Conservation (phyloP, 2,888 invertebrate species). For the Callyntrura sp. region DNA sequence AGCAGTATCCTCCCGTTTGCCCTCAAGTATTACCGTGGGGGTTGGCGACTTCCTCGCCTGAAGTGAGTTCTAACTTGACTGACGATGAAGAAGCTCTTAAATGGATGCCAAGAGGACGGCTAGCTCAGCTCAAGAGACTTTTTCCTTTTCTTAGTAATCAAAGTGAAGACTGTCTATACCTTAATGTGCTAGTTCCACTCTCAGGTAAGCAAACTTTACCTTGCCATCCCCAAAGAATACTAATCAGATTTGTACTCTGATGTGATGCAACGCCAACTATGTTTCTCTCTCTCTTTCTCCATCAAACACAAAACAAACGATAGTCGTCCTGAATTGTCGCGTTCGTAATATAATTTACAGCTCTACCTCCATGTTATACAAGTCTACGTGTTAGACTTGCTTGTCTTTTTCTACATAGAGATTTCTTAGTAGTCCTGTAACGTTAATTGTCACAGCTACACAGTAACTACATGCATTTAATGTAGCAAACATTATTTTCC, state of each 20-base stretch:
- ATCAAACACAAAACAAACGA: no score
- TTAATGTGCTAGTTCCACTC: conserved; percentile 98
- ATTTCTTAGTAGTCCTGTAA: neutral
- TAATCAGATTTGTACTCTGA: conserved; percentile 67
- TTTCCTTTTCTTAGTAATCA: conserved; percentile 95
- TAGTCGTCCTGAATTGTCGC: neutral
- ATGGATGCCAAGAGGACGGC: conserved; percentile 94
- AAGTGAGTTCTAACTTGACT: conserved; percentile 59
- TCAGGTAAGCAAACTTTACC: conserved; percentile 90
- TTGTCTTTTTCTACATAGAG: no score
- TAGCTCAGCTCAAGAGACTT: conserved; percentile 95
- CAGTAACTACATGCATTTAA: neutral
- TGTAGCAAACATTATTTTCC: neutral
- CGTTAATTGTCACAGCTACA: neutral
- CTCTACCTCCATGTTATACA: no score
- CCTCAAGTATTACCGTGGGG: conserved; percentile 92
- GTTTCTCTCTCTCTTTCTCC: neutral
- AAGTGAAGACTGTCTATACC: conserved; percentile 98
- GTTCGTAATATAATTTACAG: neutral
- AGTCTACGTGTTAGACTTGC: neutral
- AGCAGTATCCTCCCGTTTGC: conserved; percentile 95
- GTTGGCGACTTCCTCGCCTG: conserved; percentile 88
- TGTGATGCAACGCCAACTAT: neutral
- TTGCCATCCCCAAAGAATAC: conserved; percentile 63
- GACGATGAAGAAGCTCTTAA: conserved; percentile 88